Conservation (phyloP, 2,888 invertebrate species). For the Rotaria macrura region DNA sequence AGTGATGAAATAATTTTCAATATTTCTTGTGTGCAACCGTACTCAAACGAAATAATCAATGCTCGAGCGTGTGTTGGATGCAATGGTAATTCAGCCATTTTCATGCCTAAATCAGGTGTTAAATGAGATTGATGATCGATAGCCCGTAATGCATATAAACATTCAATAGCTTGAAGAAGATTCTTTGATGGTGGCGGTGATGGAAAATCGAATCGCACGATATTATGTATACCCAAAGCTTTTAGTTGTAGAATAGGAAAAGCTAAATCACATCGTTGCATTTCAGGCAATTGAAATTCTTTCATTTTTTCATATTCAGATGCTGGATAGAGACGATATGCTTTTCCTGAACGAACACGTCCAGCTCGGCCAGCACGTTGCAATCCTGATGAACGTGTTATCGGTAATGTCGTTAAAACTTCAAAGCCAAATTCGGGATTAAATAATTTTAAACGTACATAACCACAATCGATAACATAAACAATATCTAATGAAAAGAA, state of each 20-base stretch:
- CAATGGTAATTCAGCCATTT: conserved; percentile 83
- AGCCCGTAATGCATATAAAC: conserved; percentile 65
- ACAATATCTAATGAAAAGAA: conserved; percentile 26
- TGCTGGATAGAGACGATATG: conserved; percentile 55
- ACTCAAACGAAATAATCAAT: conserved; percentile 61
- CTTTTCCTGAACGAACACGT: conserved; percentile 69
- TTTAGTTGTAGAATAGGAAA: conserved; percentile 76
- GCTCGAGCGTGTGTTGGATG: conserved; percentile 75
- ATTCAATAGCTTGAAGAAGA: conserved; percentile 70
- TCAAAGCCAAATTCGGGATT: conserved; percentile 63
- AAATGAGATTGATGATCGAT: conserved; percentile 27
- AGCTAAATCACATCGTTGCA: conserved; percentile 76
- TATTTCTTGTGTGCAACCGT: conserved; percentile 82
- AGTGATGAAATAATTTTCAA: conserved; percentile 79
- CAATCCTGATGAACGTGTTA: conserved; percentile 74
- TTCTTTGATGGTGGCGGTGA: conserved; percentile 81
- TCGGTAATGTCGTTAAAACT: conserved; percentile 66
- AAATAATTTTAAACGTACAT: conserved; percentile 82
- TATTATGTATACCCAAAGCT: conserved; percentile 81
- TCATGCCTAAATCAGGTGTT: conserved; percentile 43
- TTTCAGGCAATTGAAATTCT: conserved; percentile 72
- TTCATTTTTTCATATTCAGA: conserved; percentile 63
- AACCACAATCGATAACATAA: conserved; percentile 79
- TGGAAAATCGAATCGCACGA: conserved; percentile 79
- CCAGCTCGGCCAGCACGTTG: conserved; percentile 88